Percentiles rank a stretch among this genome's conserved stretches.
These are phyloP conservation scores for Cliona cf. orientalis DNA, from an alignment of 37 sponge, comb jelly and placozoan genomes.

Conservation along the genomic window DNA sequence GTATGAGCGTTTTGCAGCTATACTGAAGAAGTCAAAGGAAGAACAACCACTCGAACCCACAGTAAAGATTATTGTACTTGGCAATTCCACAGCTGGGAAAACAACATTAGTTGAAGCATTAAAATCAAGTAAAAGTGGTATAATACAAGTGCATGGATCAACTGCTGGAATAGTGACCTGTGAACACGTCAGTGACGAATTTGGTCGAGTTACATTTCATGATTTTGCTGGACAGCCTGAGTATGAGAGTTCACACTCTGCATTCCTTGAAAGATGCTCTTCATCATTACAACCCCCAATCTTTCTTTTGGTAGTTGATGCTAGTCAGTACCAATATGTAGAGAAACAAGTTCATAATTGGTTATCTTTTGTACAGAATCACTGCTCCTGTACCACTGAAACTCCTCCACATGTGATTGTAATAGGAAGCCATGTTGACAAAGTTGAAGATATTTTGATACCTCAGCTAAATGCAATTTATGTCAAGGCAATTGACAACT, in stretches of 20 bases:
- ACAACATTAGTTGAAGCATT: conserved; percentile 46
- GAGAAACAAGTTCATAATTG: conserved; percentile 1
- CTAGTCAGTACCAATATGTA: background rate
- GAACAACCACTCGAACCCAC: background rate
- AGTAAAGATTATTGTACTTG: conserved; percentile 14
- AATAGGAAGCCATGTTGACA: conserved; percentile 24
- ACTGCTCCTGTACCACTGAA: background rate
- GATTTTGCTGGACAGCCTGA: conserved; percentile 51
- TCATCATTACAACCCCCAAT: background rate
- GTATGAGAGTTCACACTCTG: conserved; percentile 24
- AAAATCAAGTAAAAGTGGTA: background rate
- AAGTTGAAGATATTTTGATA: background rate
- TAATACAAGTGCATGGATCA: background rate
- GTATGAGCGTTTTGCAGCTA: background rate
- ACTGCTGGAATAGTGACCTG: conserved; percentile 31
- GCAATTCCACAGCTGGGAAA: conserved; percentile 34
- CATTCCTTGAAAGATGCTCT: conserved; percentile 11
- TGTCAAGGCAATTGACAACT: background rate
- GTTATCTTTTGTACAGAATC: conserved; percentile 9
- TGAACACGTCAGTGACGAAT: conserved; percentile 8
- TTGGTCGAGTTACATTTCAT: conserved; percentile 10
- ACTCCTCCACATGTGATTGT: conserved; percentile 21
- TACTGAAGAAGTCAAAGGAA: background rate
- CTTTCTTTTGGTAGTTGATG: conserved; percentile 30
- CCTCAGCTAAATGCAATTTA: too few relatives aligned